Conservation (phyloP, 2,888 invertebrate species). For the Harpagoxenus sublaevis region DNA sequence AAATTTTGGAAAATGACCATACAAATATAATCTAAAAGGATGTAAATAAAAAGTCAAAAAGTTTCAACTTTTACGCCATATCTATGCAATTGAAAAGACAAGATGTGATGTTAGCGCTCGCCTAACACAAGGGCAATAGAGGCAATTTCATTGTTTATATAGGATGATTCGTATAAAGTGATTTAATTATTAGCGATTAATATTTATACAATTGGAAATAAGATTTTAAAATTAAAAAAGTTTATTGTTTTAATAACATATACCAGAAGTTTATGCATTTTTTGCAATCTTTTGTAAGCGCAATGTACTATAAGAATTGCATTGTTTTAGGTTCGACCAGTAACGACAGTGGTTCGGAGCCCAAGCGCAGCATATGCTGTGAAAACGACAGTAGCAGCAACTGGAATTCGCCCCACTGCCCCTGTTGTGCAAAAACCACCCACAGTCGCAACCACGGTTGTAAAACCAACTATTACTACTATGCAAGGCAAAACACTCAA, state of each 20-base stretch:
- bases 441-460: conserved; percentile 80
- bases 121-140: too few relatives aligned
- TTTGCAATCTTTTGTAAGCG: not conserved
- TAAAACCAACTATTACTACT: conserved; percentile 81
- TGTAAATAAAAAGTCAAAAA: too few relatives aligned
- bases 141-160: too few relatives aligned
- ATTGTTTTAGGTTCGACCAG: conserved; percentile 81
- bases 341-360: conserved; percentile 83
- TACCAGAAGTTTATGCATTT: not conserved
- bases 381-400: conserved; percentile 82
- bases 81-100: too few relatives aligned
- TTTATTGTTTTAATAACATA: conserved; percentile 6
- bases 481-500: conserved; percentile 83
- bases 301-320: not conserved
- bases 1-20: too few relatives aligned
- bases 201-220: not conserved
- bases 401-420: conserved; percentile 77
- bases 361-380: conserved; percentile 80
- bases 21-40: too few relatives aligned
- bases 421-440: conserved; percentile 80
- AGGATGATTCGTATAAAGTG: too few relatives aligned
- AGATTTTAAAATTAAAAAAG: not conserved
- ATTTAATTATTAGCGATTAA: not conserved
- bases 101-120: too few relatives aligned
- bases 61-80: too few relatives aligned